Evolutionary conservation across 2,888 invertebrate species (phyloP).

Genomic region (Ornithoptera alexandrae): DNA sequence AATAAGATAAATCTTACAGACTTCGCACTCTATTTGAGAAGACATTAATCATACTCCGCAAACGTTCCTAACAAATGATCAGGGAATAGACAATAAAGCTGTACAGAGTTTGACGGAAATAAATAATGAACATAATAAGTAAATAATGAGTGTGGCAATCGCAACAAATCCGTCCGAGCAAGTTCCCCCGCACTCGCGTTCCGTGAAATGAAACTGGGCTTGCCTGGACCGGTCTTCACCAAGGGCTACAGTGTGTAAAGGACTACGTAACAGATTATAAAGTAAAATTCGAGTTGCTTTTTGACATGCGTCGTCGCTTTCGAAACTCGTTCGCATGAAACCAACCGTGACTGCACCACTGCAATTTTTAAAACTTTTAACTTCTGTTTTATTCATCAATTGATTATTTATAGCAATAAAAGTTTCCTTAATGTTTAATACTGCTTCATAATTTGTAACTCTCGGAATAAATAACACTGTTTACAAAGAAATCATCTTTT

Average conservation of each 20-base stretch:
- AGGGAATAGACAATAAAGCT: conserved; percentile 38
- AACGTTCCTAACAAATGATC: conserved; percentile 37
- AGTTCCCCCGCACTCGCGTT: conserved; percentile 48
- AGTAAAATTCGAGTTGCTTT: conserved; percentile 18
- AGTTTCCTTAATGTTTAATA: no score
- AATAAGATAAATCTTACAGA: conserved; percentile 20
- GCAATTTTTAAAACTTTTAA: not conserved
- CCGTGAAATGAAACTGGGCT: conserved; percentile 52
- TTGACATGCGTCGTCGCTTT: conserved; percentile 16
- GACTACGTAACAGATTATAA: conserved; percentile 26
- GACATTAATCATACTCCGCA: conserved; percentile 32
- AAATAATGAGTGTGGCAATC: conserved; percentile 44
- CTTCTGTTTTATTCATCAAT: not conserved
- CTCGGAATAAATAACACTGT: no score
- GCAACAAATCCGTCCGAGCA: conserved; percentile 53
- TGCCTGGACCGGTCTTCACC: conserved; percentile 49
- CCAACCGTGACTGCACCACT: not conserved
- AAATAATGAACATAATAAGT: conserved; percentile 39
- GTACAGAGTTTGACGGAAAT: conserved; percentile 29
- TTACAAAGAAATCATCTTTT: no score
- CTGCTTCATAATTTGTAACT: no score
- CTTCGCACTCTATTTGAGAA: conserved; percentile 16
- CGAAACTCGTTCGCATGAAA: not conserved
- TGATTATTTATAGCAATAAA: not conserved
- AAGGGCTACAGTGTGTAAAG: conserved; percentile 24